A percentile compares a stretch with the other conserved stretches of the same genome.
Evolutionary conservation across 2,888 invertebrate species (phyloP).

Genomic region (Macrosiphum euphorbiae): DNA sequence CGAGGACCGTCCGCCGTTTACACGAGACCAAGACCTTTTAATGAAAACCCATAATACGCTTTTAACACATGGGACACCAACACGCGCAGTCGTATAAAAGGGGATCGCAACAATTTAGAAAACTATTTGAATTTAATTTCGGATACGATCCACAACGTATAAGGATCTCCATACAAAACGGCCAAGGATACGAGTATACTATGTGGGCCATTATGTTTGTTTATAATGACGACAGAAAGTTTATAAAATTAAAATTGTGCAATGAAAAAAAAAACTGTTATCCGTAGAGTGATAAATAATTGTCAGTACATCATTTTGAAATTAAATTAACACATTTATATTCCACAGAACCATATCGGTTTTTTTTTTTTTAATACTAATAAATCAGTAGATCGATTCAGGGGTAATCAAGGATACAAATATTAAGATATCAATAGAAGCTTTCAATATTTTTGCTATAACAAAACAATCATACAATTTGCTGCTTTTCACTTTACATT

Average conservation of each 20-base stretch:
- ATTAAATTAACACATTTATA: not conserved
- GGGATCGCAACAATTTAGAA: constrained; percentile 12
- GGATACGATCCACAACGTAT: not conserved
- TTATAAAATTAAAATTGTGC: not conserved
- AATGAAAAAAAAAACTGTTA: not conserved
- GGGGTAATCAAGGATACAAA: not conserved
- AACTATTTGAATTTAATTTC: constrained; percentile 51
- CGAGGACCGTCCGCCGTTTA: not conserved
- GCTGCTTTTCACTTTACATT: not conserved
- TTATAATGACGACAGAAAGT: not conserved
- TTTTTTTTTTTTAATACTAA: not conserved
- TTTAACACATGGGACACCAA: constrained; percentile 56
- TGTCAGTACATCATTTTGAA: not conserved
- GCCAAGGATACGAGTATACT: not conserved
- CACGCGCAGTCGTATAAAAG: not conserved
- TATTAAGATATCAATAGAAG: not conserved
- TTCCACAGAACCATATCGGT: not conserved
- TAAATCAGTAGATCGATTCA: not conserved
- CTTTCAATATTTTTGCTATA: not conserved
- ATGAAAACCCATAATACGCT: constrained; percentile 54
- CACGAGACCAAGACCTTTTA: constrained; percentile 37
- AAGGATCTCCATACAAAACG: not conserved
- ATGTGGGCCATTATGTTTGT: not conserved
- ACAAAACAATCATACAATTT: not conserved
- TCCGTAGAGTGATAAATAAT: not conserved